Evolutionary conservation across 2,113 vertebrate genomes (phyloP).

Genomic region (Myotis yumanensis): DNA sequence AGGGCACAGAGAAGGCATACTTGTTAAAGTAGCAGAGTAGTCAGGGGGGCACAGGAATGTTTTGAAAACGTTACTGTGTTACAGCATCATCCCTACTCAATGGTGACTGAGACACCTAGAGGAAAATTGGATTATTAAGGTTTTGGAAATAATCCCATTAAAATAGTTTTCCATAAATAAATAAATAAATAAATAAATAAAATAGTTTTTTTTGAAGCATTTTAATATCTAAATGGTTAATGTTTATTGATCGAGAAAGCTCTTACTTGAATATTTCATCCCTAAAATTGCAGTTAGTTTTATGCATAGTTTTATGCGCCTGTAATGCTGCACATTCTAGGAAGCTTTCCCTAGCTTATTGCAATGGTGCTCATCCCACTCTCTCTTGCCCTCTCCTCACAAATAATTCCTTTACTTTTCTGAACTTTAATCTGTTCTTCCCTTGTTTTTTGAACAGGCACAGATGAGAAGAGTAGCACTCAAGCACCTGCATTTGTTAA

Average conservation of each 20-base stretch:
- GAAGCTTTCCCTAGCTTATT: not conserved
- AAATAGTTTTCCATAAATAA: not conserved
- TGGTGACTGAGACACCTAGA: not conserved
- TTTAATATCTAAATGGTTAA: not conserved
- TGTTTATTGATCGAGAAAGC: not conserved
- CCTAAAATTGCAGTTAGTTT: not conserved
- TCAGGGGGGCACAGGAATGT: not conserved
- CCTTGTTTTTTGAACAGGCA: conserved; percentile 42
- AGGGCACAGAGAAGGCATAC: not conserved
- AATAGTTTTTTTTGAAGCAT: not conserved
- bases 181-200: too few relatives aligned
- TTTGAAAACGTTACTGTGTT: not conserved
- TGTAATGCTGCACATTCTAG: not conserved
- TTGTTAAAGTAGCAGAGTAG: not conserved
- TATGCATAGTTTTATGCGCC: too few relatives aligned
- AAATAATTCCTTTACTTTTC: not conserved
- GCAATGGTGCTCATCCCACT: not conserved
- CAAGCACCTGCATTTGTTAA: not conserved
- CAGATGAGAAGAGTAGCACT: not conserved
- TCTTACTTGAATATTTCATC: not conserved
- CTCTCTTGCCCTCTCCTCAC: not conserved
- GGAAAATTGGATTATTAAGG: not conserved
- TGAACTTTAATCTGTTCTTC: not conserved
- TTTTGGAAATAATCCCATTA: not conserved
- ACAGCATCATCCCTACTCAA: not conserved